Conservation (phyloP, 2,888 invertebrate species). For the Yponomeuta malinellus region DNA sequence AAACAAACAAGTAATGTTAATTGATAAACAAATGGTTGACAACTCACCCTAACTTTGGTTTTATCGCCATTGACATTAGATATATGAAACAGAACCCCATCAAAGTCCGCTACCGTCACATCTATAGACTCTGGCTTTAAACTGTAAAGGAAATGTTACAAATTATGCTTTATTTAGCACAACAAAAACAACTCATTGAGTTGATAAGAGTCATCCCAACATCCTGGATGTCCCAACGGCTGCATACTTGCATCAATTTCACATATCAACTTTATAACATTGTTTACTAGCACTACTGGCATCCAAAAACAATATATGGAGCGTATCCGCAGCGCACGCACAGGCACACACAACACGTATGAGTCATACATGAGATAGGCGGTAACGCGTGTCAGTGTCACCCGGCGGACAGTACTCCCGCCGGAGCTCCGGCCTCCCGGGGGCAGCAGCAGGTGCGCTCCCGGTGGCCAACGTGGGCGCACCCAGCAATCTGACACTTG, state of each 20-base stretch:
- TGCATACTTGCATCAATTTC: slow-evolving; percentile 15
- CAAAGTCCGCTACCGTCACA: slow-evolving; percentile 97
- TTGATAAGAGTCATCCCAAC: slow-evolving; percentile 6
- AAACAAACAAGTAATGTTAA: background rate
- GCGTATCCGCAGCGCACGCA: slow-evolving; percentile 64
- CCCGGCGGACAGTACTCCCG: slow-evolving; percentile 30
- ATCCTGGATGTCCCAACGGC: slow-evolving; percentile 7
- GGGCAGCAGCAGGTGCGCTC: slow-evolving; percentile 18
- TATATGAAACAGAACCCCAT: slow-evolving; percentile 98
- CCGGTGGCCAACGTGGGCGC: slow-evolving; percentile 69
- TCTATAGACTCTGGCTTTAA: slow-evolving; percentile 97
- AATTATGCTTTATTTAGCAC: background rate
- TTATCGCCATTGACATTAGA: slow-evolving; percentile 98
- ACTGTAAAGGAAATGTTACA: slow-evolving; percentile 54
- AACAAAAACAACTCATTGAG: slow-evolving; percentile 29
- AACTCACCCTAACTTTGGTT: slow-evolving; percentile 95
- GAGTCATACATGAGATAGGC: slow-evolving; percentile 67
- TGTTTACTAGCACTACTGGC: slow-evolving; percentile 55
- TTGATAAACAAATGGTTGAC: background rate
- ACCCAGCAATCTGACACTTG: slow-evolving; percentile 70
- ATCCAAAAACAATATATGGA: slow-evolving; percentile 60
- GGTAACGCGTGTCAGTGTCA: slow-evolving; percentile 50
- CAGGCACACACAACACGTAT: slow-evolving; percentile 49
- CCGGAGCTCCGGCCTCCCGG: background rate
- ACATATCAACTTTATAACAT: slow-evolving; percentile 36